Evolutionary conservation across 2,797 vertebrate species (phyloP).

Genomic region (Phrynocephalus guinanensis): DNA sequence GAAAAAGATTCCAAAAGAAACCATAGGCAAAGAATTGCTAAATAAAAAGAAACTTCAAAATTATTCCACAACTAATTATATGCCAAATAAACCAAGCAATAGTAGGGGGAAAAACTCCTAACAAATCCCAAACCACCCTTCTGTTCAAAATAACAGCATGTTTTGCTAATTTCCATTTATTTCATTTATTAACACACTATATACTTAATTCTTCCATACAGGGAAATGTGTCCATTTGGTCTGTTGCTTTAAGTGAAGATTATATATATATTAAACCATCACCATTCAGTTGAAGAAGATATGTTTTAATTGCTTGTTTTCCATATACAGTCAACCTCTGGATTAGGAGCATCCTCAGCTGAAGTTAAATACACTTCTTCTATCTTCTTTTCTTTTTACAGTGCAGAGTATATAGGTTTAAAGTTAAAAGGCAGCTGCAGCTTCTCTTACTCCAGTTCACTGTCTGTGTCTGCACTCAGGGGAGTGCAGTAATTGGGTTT

Average conservation of each 20-base stretch:
- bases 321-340: conserved; percentile 67
- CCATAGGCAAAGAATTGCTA: conserved; percentile 80
- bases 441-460: conserved; percentile 83
- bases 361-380: conserved; percentile 84
- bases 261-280: conserved; percentile 65
- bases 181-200: conserved; percentile 82
- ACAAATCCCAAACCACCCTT: conserved; percentile 65
- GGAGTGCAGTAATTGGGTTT: conserved; percentile 94
- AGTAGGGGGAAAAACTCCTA: conserved; percentile 73
- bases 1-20: conserved; percentile 67
- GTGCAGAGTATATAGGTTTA: conserved; percentile 89
- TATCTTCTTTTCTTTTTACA: conserved; percentile 83
- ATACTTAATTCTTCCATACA: conserved; percentile 78
- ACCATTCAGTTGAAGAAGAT: conserved; percentile 66
- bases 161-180: conserved; percentile 75
- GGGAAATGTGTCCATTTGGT: conserved; percentile 88
- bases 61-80: conserved; percentile 83
- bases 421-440: conserved; percentile 65
- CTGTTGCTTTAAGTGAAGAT: conserved; percentile 82
- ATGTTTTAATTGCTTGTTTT: conserved; percentile 73
- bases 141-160: conserved; percentile 84
- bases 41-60: conserved; percentile 81
- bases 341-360: conserved; percentile 82
- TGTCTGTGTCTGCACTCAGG: conserved; percentile 76
- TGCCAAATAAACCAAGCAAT: conserved; percentile 83